A percentile compares a stretch with the other conserved stretches of the same genome.
phyloP scores from a whole-genome alignment of 2,113 vertebrate species.

The Australoheros scitulus region DNA sequence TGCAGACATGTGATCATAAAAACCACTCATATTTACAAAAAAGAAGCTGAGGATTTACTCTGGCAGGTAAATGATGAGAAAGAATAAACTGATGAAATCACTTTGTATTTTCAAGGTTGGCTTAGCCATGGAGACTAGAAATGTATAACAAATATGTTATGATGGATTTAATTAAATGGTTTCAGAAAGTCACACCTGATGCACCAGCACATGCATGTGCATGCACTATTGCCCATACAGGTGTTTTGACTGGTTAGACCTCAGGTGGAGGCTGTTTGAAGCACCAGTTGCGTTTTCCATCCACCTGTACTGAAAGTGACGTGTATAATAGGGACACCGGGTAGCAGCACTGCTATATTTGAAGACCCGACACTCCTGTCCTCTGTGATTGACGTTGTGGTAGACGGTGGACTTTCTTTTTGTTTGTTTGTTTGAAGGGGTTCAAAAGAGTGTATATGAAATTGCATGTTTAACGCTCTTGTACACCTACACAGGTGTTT shows the following conservation, averaged over 20 bases:
- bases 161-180: not conserved
- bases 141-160: not conserved
- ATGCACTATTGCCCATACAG: not conserved
- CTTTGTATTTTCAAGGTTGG: not conserved
- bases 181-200: not conserved
- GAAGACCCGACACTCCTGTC: not conserved
- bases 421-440: not conserved
- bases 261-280: not conserved
- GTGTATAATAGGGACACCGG: not conserved
- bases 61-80: not conserved
- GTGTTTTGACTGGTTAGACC: not conserved
- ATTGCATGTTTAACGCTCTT: not conserved
- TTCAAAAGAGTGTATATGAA: not conserved
- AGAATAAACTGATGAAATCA: not conserved
- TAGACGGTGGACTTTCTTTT: too few species aligned
- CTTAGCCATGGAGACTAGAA: rapidly evolving
- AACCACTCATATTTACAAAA: not conserved
- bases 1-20: not conserved
- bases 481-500: not conserved
- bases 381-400: not conserved
- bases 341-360: not conserved
- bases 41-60: not conserved
- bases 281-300: not conserved
- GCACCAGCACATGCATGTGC: not conserved
- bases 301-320: not conserved